Evolutionary conservation across 2,888 invertebrate species (phyloP), one percentile per base, ranked within the genome.

Genomic region (Argyresthia albistria): DNA sequence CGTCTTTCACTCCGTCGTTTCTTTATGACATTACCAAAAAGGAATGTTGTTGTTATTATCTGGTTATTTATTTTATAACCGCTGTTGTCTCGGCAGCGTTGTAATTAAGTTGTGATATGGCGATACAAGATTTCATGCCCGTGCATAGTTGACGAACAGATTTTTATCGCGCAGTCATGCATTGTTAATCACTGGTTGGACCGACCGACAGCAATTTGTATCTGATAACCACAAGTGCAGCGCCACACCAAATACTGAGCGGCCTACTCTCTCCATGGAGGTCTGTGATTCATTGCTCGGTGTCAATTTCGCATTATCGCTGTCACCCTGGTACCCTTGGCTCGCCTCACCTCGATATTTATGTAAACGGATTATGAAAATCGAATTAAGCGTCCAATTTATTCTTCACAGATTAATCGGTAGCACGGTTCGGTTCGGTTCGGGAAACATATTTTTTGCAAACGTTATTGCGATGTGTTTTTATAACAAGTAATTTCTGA

Each of bases 191-290:
- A 76, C 67, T 67, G 64, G n/a, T n/a, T 25, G 25, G 25, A 4
- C 6, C 6, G 64, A 62, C 63, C 70, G 78, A 79, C 74, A 72
- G 69, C 77, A 79, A 80, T 82, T 82, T 83, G 81, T 79, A 73
- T 64, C 65, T 68, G 72, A 81, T 80, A 79, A 77, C 81, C 81
- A 67, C 81, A 78, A 77, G 67, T 76, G 80, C 73, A 80, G 79
- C 70, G 66, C 71, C 77, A 82, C 70, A 77, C 77, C 68, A 25
- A 50, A 62, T 65, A 63, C 67, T 66, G 65, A 65, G 67, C 73
- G 63, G 67, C 73, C 72, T 76, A 77, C 77, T 76, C 78, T 62
- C 66, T 70, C 63, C 62, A 59, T 64, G 25, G 25, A 2, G 6
- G 25, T 25, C 25, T 25, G 69, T 84, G 82, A 83, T 83, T 80